These are phyloP conservation scores for Sebastes hopkinsi DNA, from an alignment of 2,797 vertebrate species.

Conservation along the genomic window DNA sequence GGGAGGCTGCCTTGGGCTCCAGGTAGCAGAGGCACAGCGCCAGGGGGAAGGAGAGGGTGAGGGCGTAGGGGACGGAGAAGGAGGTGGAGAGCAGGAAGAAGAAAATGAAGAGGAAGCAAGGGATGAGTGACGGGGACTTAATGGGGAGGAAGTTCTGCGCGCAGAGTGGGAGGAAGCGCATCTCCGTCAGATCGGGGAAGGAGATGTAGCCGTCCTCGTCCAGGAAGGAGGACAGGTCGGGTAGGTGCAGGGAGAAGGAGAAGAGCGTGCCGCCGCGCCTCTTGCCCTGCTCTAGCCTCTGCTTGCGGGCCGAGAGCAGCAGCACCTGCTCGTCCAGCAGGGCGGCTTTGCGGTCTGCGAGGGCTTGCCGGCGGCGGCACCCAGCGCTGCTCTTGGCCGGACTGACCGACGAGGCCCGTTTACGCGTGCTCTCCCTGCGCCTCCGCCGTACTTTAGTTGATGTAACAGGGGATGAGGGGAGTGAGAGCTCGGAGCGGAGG, in stretches of 20 bases:
- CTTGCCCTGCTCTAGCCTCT: conserved; percentile 80
- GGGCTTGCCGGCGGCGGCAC: conserved; percentile 69
- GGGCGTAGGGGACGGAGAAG: conserved; percentile 97
- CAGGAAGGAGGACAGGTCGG: conserved; percentile 91
- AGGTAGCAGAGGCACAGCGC: conserved; percentile 99
- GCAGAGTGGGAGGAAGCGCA: conserved; percentile 92
- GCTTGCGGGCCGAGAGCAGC: conserved; percentile 86
- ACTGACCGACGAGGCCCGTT: conserved; percentile 78
- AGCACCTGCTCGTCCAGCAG: conserved; percentile 85
- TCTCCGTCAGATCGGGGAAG: conserved; percentile 93
- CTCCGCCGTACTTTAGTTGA: conserved; percentile 89
- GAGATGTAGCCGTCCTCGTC: conserved; percentile 97
- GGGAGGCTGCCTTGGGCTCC: conserved; percentile 99
- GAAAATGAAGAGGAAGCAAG: conserved; percentile 99
- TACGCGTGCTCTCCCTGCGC: conserved; percentile 85
- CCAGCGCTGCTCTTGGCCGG: conserved; percentile 68
- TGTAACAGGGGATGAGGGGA: conserved; percentile 82
- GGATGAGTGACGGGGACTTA: conserved; percentile 94
- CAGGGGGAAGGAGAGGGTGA: conserved; percentile 99
- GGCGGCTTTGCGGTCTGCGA: conserved; percentile 82
- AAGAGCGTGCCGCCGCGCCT: conserved; percentile 87
- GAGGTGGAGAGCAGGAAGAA: conserved; percentile 98
- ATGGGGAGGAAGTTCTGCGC: conserved; percentile 94
- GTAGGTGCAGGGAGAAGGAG: conserved; percentile 99
- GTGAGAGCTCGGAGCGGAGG: conserved; percentile 81